phyloP scores from a whole-genome alignment of 2,113 vertebrate species.

The Leucosticte australis region DNA sequence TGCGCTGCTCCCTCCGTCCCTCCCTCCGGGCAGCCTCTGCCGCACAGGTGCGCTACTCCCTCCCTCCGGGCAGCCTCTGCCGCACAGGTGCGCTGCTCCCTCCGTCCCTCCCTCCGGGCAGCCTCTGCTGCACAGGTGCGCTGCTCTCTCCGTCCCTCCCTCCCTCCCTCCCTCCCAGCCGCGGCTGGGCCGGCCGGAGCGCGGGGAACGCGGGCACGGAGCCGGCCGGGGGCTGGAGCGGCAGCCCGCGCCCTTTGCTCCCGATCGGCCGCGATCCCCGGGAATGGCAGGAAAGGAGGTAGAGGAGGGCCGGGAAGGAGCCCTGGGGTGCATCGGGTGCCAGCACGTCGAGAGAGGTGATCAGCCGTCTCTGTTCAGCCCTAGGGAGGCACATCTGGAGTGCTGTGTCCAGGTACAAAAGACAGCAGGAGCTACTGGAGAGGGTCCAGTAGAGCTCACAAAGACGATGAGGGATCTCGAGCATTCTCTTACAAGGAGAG shows the following conservation, averaged over 20 bases:
- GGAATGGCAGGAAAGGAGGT: accelerated
- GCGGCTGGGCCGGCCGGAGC: not conserved
- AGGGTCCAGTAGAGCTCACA: not conserved
- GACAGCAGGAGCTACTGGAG: not conserved
- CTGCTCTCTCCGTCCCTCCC: too few species aligned
- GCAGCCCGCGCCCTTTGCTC: not conserved
- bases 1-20: too few species aligned
- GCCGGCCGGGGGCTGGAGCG: not conserved
- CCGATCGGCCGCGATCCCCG: not conserved
- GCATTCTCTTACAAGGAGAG: not conserved
- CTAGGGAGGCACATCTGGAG: not conserved
- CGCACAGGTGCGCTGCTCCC: not conserved
- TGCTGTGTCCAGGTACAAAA: accelerated
- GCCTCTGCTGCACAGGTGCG: not conserved
- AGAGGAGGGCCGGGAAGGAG: too few species aligned
- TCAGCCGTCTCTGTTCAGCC: not conserved
- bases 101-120: too few species aligned
- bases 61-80: not conserved
- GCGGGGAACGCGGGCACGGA: not conserved
- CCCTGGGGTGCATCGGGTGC: too few species aligned
- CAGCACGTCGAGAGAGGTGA: too few species aligned
- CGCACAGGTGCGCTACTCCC: not conserved
- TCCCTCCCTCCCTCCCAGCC: too few species aligned
- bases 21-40: not conserved
- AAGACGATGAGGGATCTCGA: not conserved